These are phyloP conservation scores for Chaunax sp. DNA, from an alignment of 2,797 vertebrate genomes.

Conservation along the genomic window DNA sequence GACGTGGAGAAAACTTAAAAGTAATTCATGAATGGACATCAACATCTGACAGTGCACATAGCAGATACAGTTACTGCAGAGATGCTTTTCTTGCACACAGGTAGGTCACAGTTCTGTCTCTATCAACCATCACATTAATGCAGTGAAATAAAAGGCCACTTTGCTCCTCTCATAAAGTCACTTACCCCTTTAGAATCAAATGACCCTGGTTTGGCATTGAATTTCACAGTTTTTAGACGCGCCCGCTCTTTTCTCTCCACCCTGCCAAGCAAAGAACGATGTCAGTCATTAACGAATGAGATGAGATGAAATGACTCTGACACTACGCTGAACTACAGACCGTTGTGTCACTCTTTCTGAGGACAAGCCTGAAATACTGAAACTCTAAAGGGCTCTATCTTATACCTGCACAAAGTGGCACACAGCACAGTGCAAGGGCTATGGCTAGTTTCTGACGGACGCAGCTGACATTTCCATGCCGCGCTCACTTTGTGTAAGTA, in stretches of 20 bases:
- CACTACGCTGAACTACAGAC: background rate
- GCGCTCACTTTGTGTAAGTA: no score
- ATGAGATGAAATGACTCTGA: conserved; percentile 1
- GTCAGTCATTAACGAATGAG: conserved; percentile 3
- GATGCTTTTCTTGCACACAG: no score
- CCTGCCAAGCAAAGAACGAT: conserved; percentile 72
- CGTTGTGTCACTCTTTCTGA: no score
- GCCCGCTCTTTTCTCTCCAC: conserved; percentile 97
- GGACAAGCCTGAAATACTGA: no score
- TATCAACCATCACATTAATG: conserved; percentile 2
- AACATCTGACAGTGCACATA: background rate
- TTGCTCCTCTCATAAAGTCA: conserved; percentile 47
- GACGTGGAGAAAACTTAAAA: background rate
- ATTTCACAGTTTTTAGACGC: conserved; percentile 97
- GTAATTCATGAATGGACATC: background rate
- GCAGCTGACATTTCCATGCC: no score
- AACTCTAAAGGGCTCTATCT: no score
- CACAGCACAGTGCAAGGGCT: no score
- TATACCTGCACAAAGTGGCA: no score
- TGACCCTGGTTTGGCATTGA: conserved; percentile 94
- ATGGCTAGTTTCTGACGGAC: no score
- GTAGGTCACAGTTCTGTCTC: background rate
- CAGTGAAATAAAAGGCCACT: background rate
- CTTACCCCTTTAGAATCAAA: conserved; percentile 96
- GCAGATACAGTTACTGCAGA: background rate